These are phyloP conservation scores for Anabas testudineus DNA, from an alignment of 2,797 vertebrate species.

Conservation along the genomic window DNA sequence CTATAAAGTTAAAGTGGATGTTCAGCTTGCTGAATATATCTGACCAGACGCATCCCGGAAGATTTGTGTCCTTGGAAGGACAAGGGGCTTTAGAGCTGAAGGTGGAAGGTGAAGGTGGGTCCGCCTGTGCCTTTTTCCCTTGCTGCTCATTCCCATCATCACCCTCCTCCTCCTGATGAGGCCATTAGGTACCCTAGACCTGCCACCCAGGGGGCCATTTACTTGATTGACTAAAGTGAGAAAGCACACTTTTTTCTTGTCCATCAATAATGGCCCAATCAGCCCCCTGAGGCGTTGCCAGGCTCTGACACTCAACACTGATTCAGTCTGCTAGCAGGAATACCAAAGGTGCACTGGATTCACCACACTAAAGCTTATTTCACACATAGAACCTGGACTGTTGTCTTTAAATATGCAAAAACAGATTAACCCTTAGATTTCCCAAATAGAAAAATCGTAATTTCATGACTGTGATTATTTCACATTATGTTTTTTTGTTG, in stretches of 20 bases:
- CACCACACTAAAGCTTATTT: constrained; percentile 29
- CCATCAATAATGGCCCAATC: constrained; percentile 84
- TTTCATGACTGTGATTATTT: constrained; percentile 2
- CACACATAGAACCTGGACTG: constrained; percentile 4
- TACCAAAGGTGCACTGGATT: constrained; percentile 43
- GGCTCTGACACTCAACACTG: constrained; percentile 67
- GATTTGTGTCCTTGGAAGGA: constrained; percentile 53
- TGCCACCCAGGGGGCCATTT: constrained; percentile 79
- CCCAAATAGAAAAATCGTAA: constrained; percentile 7
- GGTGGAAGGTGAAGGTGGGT: constrained; percentile 47
- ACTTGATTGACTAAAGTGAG: constrained; percentile 84
- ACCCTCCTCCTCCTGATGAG: constrained; percentile 78
- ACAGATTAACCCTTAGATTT: not conserved
- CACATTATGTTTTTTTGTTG: not conserved
- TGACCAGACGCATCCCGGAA: constrained; percentile 34
- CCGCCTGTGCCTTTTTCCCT: constrained; percentile 45
- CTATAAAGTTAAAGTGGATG: constrained; percentile 12
- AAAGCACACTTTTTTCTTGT: constrained; percentile 78
- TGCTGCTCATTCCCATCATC: constrained; percentile 62
- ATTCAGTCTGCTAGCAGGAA: constrained; percentile 58
- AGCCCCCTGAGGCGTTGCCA: constrained; percentile 72
- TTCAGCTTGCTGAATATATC: constrained; percentile 21
- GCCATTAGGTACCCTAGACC: constrained; percentile 80
- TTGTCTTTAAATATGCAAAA: constrained; percentile 15
- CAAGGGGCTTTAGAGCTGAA: constrained; percentile 28